Percentiles rank a stretch among this genome's conserved stretches.
phyloP scores from a whole-genome alignment of 2,888 invertebrate species.

The Heteromurus nitidus region DNA sequence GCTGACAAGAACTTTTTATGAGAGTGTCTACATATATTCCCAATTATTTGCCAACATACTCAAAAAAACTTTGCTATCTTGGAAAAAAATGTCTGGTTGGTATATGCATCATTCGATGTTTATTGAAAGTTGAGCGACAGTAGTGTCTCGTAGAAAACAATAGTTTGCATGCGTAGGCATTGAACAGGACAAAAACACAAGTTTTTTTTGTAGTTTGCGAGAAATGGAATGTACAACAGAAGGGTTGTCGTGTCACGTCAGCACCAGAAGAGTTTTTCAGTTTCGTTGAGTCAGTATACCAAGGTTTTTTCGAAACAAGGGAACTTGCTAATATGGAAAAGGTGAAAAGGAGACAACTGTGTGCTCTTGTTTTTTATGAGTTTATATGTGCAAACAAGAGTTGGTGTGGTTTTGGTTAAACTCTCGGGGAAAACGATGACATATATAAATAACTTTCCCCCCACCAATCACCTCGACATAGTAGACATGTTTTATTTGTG shows the following conservation, averaged over 20 bases:
- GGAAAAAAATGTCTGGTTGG: too few relatives aligned
- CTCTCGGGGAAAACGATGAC: conserved; percentile 15
- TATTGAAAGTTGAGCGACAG: too few relatives aligned
- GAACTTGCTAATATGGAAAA: background rate
- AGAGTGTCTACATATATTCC: too few relatives aligned
- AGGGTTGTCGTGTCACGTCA: background rate
- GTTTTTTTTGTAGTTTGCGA: background rate
- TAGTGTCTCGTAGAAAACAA: too few relatives aligned
- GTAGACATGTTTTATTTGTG: background rate
- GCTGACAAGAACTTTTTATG: too few relatives aligned
- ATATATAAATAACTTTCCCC: background rate
- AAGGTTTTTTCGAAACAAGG: too few relatives aligned
- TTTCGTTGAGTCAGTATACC: background rate
- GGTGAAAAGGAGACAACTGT: conserved; percentile 18
- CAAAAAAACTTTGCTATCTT: too few relatives aligned
- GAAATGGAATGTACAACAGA: background rate
- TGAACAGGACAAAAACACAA: background rate
- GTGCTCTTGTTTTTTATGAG: background rate
- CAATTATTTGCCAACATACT: too few relatives aligned
- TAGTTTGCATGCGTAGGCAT: too few relatives aligned
- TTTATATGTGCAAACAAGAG: background rate
- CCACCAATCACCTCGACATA: background rate
- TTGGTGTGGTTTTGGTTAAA: background rate
- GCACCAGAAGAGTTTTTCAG: background rate
- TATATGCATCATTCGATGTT: too few relatives aligned